Percentiles rank a stretch among this genome's conserved stretches.
phyloP scores from a whole-genome alignment of 1,140 invertebrate genomes.

The Drosophila asahinai region DNA sequence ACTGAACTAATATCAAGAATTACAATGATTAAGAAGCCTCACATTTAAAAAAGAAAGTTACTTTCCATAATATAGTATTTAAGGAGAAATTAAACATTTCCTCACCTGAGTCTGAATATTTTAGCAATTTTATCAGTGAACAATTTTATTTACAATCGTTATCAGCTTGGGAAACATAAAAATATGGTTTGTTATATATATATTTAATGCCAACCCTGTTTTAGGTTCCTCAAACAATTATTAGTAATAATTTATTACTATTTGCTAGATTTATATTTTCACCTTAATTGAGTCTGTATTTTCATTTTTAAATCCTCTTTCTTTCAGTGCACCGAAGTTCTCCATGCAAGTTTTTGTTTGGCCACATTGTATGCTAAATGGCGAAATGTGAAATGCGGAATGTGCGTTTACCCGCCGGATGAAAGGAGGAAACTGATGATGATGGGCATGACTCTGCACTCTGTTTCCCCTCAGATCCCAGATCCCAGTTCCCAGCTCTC shows the following conservation, averaged over 20 bases:
- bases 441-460: constrained; percentile 43
- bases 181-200: not conserved
- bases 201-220: no score
- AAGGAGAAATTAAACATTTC: not conserved
- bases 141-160: not conserved
- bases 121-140: no score
- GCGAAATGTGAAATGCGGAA: constrained; percentile 64
- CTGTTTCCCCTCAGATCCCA: constrained; percentile 6
- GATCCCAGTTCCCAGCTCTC: not conserved
- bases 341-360: constrained; percentile 30
- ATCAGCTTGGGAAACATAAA: not conserved
- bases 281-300: not conserved
- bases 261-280: not conserved
- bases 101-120: not conserved
- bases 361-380: constrained; percentile 77
- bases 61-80: not conserved
- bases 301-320: not conserved
- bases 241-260: no score
- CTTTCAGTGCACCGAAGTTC: constrained; percentile 9
- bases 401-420: constrained; percentile 61
- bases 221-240: no score
- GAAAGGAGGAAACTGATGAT: constrained; percentile 35
- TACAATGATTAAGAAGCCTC: not conserved
- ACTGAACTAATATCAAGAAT: no score
- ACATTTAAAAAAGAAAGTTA: not conserved